phyloP scores from a whole-genome alignment of 2,797 vertebrate species.

The Tympanoctomys barrerae region DNA sequence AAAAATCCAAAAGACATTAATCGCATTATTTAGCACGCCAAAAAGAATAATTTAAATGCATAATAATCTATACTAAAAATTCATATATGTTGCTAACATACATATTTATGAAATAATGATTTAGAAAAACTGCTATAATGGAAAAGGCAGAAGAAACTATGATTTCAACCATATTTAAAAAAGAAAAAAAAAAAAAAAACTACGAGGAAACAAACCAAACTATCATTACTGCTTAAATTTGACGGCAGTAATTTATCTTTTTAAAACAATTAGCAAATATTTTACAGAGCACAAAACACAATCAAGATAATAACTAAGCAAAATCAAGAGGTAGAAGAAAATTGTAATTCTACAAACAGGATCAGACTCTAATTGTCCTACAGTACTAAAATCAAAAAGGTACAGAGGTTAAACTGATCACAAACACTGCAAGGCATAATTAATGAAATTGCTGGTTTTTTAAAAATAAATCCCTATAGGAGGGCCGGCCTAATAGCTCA shows the following conservation, averaged over 20 bases:
- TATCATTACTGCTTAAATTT: not conserved
- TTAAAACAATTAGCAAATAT: slow-evolving; percentile 18
- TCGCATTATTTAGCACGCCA: slow-evolving; percentile 64
- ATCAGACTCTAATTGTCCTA: not conserved
- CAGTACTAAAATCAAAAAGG: not conserved
- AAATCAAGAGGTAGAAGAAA: slow-evolving; percentile 10
- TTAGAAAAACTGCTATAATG: slow-evolving; percentile 52
- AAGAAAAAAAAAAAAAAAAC: slow-evolving; percentile 37
- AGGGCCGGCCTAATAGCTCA: not conserved
- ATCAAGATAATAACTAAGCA: slow-evolving; percentile 3
- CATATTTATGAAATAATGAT: slow-evolving; percentile 57
- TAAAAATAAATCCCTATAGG: not conserved
- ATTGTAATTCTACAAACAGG: not conserved
- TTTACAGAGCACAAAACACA: slow-evolving; percentile 45
- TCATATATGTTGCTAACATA: slow-evolving; percentile 26
- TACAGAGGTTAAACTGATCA: slow-evolving; percentile 1
- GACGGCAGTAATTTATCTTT: slow-evolving; percentile 3
- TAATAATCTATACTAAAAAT: not conserved
- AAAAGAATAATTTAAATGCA: slow-evolving; percentile 60
- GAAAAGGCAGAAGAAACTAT: slow-evolving; percentile 52
- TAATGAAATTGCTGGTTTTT: not conserved
- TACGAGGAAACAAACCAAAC: slow-evolving; percentile 60
- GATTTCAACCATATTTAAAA: slow-evolving; percentile 50
- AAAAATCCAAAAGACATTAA: slow-evolving; percentile 69
- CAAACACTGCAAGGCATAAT: not conserved